Evolutionary conservation across 2,113 vertebrate genomes (phyloP).

Genomic region (Microtus pennsylvanicus): DNA sequence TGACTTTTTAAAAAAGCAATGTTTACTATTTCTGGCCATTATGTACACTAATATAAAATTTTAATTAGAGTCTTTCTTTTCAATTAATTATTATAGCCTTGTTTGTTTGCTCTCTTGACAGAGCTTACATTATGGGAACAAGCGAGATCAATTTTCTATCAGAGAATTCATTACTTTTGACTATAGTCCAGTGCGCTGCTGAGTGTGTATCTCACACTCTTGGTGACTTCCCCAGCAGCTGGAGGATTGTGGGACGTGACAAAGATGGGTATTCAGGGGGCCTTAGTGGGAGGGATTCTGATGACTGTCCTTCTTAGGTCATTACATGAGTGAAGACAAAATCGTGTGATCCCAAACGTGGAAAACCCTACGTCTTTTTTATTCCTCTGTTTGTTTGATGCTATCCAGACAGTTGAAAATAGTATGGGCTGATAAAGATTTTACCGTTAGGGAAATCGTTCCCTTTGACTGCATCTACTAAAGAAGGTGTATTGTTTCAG

Average conservation of each 20-base stretch:
- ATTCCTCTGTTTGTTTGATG: neutral
- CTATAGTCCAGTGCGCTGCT: neutral
- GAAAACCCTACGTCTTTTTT: neutral
- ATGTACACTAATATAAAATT: conserved; percentile 78
- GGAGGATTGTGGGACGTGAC: neutral
- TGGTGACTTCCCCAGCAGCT: neutral
- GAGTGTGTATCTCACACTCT: neutral
- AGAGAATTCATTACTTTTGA: conserved; percentile 74
- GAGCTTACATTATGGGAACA: conserved; percentile 65
- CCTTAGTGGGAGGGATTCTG: neutral
- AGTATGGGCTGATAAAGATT: neutral
- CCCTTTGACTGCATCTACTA: neutral
- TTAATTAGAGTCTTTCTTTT: conserved; percentile 81
- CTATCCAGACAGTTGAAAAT: neutral
- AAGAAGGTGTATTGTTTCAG: neutral
- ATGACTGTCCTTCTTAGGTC: neutral
- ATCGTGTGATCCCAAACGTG: neutral
- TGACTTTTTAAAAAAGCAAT: conserved; percentile 14
- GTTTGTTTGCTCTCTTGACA: conserved; percentile 76
- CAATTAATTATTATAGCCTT: conserved; percentile 75
- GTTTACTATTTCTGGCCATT: conserved; percentile 80
- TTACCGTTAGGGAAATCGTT: neutral
- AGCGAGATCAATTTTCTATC: conserved; percentile 75
- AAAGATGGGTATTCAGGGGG: neutral
- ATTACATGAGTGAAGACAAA: neutral